Evolutionary conservation across 1,140 invertebrate species (phyloP).

Genomic region (Globodera rostochiensis): DNA sequence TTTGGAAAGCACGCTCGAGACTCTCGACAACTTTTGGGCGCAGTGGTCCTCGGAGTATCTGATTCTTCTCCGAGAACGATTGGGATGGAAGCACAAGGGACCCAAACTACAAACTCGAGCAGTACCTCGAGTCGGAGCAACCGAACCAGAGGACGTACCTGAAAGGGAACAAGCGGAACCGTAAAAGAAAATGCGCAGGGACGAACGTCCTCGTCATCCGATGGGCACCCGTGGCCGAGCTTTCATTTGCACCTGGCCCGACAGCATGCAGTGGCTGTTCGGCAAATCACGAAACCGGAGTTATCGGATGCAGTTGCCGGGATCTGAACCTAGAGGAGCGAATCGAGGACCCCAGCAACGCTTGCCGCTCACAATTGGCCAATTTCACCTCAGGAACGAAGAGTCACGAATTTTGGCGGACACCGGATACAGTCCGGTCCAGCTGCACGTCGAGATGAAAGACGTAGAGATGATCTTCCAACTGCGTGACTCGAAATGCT

Average conservation of each 20-base stretch:
- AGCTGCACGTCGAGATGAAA: too few species aligned
- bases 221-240: too few species aligned
- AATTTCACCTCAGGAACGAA: background rate
- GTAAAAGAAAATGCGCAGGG: too few species aligned
- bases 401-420: background rate
- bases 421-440: too few species aligned
- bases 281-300: background rate
- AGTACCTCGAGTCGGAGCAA: too few species aligned
- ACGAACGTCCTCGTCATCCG: too few species aligned
- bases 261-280: background rate
- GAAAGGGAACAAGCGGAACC: too few species aligned
- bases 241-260: background rate
- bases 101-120: too few species aligned
- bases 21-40: slow-evolving; percentile 2
- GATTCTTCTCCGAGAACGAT: too few species aligned
- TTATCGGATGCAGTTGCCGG: background rate
- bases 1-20: background rate
- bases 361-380: background rate
- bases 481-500: too few species aligned
- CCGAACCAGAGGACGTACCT: too few species aligned
- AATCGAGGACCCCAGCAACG: background rate
- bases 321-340: background rate
- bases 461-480: background rate
- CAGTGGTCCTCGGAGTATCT: background rate
- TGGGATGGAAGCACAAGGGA: too few species aligned